Conservation (phyloP, 2,888 invertebrate genomes). For the Tetanocera ferruginea region DNA sequence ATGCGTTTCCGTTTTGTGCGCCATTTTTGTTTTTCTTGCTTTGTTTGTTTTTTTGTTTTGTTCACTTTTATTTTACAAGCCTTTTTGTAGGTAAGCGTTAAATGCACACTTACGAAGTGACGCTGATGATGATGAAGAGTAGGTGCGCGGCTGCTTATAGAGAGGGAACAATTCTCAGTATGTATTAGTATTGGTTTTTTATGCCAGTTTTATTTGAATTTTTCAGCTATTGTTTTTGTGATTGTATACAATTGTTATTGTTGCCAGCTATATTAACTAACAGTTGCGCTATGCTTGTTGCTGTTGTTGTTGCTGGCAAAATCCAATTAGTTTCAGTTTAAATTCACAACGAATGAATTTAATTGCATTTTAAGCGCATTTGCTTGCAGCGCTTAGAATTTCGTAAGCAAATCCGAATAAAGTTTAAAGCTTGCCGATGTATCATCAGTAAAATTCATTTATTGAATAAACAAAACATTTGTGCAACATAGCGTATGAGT, state of each 20-base stretch:
- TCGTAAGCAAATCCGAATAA: too few species aligned
- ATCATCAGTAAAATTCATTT: too few species aligned
- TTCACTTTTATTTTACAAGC: too few species aligned
- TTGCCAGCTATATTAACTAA: background rate
- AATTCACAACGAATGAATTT: background rate
- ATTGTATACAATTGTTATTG: background rate
- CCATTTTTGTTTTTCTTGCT: constrained; percentile 24
- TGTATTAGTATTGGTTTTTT: too few species aligned
- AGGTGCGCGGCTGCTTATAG: too few species aligned
- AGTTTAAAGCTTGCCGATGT: too few species aligned
- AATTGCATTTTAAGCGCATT: background rate
- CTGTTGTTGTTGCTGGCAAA: background rate
- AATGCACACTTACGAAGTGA: background rate
- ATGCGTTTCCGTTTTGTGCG: background rate
- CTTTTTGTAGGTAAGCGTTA: background rate
- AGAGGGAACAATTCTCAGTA: too few species aligned
- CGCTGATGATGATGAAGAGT: too few species aligned
- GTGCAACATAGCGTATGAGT: too few species aligned
- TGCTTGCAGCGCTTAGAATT: background rate
- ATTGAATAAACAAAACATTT: too few species aligned
- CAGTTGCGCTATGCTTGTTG: background rate
- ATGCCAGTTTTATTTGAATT: too few species aligned
- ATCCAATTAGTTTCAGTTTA: background rate
- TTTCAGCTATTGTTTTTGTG: too few species aligned
- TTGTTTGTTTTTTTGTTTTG: background rate